Evolutionary conservation across 2,888 invertebrate species (phyloP), one percentile per base, ranked within the genome.

Genomic region (Aphodius granarius): DNA sequence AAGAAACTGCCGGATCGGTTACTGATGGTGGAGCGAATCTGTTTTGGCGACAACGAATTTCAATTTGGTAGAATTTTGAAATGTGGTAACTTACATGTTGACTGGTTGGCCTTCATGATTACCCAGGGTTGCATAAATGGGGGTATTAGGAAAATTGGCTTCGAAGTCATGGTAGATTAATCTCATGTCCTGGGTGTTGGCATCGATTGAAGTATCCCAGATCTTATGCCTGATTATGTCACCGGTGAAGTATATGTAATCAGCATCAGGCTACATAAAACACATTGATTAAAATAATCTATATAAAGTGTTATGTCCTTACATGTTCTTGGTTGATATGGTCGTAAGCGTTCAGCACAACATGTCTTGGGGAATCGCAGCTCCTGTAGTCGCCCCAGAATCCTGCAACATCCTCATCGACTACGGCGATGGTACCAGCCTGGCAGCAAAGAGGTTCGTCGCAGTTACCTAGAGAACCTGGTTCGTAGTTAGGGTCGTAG

Each of bases 141-240:
- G 89, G 15, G 20, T 66, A 0, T 72, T 22, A 4, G 75, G 66
- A 63, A 77, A 77, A 18, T 63, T 15, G 0, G 65, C 23, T 5
- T 71, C 23, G 17, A 77, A 64, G 15, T 19, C 63, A 20, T 20
- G 21, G 13, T 63, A 75, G 18, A 87, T 88, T 22, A 86, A 84
- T 9, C 83, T 83, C 73, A 94, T 89, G 78, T 90, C 89, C 0
- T 89, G 86, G 0, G 89, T 86, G 81, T 95, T 95, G 78, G 89
- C 87, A 68, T 90, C 88, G 43, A 89, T 87, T 0, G 92, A 91
- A 2, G 97, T 97, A 80, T 92, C 92, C 97, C 97, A 98, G n/a
- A 95, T 90, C 78, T 93, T 92, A 83, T 97, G 97, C 81, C 95
- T 93, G 66, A 96, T 91, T 4, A 95, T 90, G 83, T 97, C 97